These are phyloP conservation scores for Euthynnus affinis DNA, from an alignment of 2,797 vertebrate species.

Conservation along the genomic window DNA sequence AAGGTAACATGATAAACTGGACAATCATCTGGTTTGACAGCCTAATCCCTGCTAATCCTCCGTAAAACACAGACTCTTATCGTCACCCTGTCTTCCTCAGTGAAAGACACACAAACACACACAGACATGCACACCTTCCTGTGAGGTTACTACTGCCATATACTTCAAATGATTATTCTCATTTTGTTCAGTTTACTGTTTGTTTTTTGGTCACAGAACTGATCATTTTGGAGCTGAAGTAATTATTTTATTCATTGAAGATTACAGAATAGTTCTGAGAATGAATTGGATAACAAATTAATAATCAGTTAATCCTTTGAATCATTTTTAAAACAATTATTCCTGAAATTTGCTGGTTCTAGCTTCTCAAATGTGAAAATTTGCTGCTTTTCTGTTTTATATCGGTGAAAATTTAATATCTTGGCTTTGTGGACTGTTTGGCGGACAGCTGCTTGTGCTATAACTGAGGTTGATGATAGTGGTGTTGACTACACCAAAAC, in stretches of 20 bases:
- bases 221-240: not conserved
- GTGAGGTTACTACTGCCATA: not conserved
- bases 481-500: not conserved
- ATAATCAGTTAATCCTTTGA: too few relatives aligned
- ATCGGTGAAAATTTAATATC: not conserved
- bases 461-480: too few relatives aligned
- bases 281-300: too few relatives aligned
- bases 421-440: not conserved
- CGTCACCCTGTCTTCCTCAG: conserved; percentile 11
- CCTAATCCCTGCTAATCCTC: conserved; percentile 78
- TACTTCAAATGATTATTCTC: not conserved
- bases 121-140: conserved; percentile 16
- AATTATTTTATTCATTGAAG: too few relatives aligned
- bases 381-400: not conserved
- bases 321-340: not conserved
- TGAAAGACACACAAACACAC: conserved; percentile 30
- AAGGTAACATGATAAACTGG: conserved; percentile 72
- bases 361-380: not conserved
- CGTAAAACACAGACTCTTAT: conserved; percentile 72
- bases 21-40: conserved; percentile 67
- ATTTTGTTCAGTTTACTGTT: not conserved
- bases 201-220: not conserved
- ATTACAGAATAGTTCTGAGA: too few relatives aligned
- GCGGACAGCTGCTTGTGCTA: not conserved
- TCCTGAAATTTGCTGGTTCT: not conserved